A percentile compares a stretch with the other conserved stretches of the same genome.
Evolutionary conservation across 2,888 invertebrate genomes (phyloP).

Genomic region (Icerya purchasi): DNA sequence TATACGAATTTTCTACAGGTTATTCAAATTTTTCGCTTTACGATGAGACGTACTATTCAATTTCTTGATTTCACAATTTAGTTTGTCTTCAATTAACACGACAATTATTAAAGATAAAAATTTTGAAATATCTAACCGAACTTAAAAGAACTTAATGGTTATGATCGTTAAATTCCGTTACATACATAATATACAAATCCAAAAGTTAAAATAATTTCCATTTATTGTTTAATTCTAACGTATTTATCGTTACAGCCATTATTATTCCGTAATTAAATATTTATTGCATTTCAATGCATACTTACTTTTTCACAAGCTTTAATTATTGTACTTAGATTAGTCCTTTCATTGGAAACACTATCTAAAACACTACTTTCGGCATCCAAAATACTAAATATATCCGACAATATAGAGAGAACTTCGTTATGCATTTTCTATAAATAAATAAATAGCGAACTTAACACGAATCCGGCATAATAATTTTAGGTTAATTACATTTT

Average conservation of each 20-base stretch:
- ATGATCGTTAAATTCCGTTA: too few species aligned
- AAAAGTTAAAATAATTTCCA: not conserved
- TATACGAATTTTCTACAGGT: too few species aligned
- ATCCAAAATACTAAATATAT: conserved; percentile 65
- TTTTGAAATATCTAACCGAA: too few species aligned
- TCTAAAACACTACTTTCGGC: conserved; percentile 50
- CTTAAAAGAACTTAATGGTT: too few species aligned
- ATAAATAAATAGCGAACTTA: conserved; percentile 20
- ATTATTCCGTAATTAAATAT: too few species aligned
- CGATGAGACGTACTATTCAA: too few species aligned
- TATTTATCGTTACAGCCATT: not conserved
- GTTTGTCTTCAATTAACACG: too few species aligned
- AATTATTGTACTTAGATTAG: conserved; percentile 52
- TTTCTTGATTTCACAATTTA: too few species aligned
- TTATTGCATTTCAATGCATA: not conserved
- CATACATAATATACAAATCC: not conserved
- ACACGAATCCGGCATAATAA: not conserved
- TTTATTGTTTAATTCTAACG: not conserved
- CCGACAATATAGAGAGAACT: conserved; percentile 60
- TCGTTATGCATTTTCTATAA: conserved; percentile 49
- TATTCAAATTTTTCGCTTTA: too few species aligned
- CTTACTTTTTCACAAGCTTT: conserved; percentile 54
- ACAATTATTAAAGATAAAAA: too few species aligned
- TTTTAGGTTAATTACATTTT: not conserved
- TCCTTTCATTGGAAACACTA: conserved; percentile 45